These are phyloP conservation scores for Pluvianellus socialis DNA, from an alignment of 2,113 vertebrate species.

Conservation along the genomic window DNA sequence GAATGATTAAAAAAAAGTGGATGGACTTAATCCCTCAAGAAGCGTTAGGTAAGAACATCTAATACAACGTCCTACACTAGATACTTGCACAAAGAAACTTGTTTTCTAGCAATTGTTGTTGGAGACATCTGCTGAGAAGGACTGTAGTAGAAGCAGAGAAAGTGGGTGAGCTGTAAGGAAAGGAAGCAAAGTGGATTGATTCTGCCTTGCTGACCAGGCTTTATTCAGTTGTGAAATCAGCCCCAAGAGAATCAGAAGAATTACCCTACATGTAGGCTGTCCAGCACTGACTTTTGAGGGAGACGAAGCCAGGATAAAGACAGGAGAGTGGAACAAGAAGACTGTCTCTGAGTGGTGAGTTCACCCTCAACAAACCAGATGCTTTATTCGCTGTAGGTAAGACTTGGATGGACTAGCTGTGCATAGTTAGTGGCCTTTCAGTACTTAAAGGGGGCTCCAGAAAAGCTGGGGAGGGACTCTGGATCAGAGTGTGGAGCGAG, in stretches of 20 bases:
- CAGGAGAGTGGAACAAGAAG: not conserved
- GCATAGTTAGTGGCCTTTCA: not conserved
- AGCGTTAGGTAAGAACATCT: not conserved
- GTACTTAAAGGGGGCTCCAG: too few relatives aligned
- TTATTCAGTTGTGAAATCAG: not conserved
- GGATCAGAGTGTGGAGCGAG: too few relatives aligned
- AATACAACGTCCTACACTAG: not conserved
- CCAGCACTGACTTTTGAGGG: not conserved
- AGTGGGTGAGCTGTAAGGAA: not conserved
- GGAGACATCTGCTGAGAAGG: not conserved
- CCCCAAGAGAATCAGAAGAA: not conserved
- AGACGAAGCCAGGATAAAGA: not conserved
- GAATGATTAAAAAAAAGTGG: too few relatives aligned
- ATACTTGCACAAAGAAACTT: not conserved
- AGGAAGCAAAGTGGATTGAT: not conserved
- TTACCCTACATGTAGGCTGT: not conserved
- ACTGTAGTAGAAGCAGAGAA: not conserved
- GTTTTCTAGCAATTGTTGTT: not conserved
- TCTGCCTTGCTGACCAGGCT: not conserved
- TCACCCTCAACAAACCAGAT: not conserved
- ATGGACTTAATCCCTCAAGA: not conserved
- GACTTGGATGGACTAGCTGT: not conserved
- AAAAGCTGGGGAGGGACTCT: too few relatives aligned
- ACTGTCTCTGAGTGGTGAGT: not conserved
- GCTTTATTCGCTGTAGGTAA: not conserved